Evolutionary conservation across 2,113 vertebrate genomes (phyloP), one percentile per base, ranked within the genome.

Genomic region (Engystomops pustulosus): DNA sequence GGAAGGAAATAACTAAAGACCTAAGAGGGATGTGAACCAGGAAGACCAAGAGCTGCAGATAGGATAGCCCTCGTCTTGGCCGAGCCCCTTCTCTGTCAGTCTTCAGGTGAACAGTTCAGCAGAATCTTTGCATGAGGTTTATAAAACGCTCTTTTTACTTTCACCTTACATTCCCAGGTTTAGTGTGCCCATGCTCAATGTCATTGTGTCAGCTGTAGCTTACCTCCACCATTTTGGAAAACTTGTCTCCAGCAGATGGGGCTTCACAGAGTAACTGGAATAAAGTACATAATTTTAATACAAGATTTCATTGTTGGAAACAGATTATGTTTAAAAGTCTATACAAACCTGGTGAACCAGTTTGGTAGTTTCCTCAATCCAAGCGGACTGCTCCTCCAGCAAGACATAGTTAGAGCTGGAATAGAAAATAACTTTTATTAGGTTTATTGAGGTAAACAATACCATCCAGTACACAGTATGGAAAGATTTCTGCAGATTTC

Each of bases 291-390:
- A 65, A 49, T n/a, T n/a, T n/a, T n/a, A n/a, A n/a, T n/a, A n/a
- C n/a, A n/a, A n/a, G n/a, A n/a, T n/a, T n/a, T n/a, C n/a, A n/a
- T n/a, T n/a, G n/a, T n/a, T n/a, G n/a, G n/a, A n/a, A n/a, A 58
- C 34, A 78, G 45, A 25, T 27, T 27, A 60, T 1, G 6, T 2
- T 2, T 3, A 75, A 1, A 49, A 14, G 23, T 9, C 55, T 18
- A 25, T 51, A 94, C 95, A 87, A 86, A 99, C 98, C 97, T 99
- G 96, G 91, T 98, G 98, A 76, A 98, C 97, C 7, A 96, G 93
- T 89, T 98, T 97, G 38, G 95, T 97, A 7, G 98, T 99, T 86
- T 99, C 97, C 89, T 99, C 98, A 88, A 99, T 98, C 98, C 98
- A 99, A 2, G 95, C 88, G 23, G 94, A 94, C 86, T 99, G 98